Evolutionary conservation across 2,888 invertebrate species (phyloP).

Genomic region (Bombylius major): DNA sequence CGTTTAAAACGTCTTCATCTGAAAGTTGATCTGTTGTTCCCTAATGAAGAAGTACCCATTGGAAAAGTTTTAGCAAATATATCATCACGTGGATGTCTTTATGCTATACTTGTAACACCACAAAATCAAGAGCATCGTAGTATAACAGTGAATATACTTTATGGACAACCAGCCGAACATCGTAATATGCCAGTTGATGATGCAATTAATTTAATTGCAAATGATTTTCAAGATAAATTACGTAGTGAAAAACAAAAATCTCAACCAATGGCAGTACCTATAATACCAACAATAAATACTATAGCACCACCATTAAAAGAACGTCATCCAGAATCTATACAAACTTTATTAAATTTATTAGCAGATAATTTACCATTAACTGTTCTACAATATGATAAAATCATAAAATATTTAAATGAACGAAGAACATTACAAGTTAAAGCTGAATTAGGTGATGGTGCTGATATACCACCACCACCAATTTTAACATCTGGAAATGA

Average conservation of each 20-base stretch:
- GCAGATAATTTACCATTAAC: conserved; percentile 70
- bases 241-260: conserved; percentile 35
- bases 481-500: not conserved
- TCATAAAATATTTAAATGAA: conserved; percentile 59
- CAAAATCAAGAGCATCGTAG: conserved; percentile 78
- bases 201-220: conserved; percentile 63
- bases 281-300: conserved; percentile 36
- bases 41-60: conserved; percentile 79
- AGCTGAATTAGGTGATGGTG: conserved; percentile 58
- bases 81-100: conserved; percentile 75
- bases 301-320: conserved; percentile 38
- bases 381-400: conserved; percentile 63
- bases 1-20: conserved; percentile 65
- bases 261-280: conserved; percentile 18
- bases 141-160: conserved; percentile 68
- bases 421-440: conserved; percentile 61
- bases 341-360: conserved; percentile 61
- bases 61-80: conserved; percentile 73
- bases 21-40: conserved; percentile 77
- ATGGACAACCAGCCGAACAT: conserved; percentile 76
- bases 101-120: conserved; percentile 75
- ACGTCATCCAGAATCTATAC: conserved; percentile 51
- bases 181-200: conserved; percentile 93
- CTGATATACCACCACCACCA: conserved; percentile 24
- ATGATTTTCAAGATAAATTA: conserved; percentile 54